Evolutionary conservation across 2,797 vertebrate species (phyloP).

Genomic region (Gymnocypris eckloni): DNA sequence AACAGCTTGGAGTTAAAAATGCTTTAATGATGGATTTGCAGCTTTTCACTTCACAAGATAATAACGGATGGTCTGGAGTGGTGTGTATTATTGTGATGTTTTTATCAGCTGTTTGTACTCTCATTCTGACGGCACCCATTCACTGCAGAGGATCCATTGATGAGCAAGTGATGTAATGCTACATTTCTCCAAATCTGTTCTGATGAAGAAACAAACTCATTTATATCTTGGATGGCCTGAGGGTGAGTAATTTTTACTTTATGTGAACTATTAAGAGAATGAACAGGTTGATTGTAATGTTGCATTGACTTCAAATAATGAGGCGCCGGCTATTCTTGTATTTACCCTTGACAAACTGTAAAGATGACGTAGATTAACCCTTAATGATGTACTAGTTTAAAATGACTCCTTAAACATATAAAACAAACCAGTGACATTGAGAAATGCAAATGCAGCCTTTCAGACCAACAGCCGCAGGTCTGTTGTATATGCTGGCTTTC

Average conservation of each 20-base stretch:
- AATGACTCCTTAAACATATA: conserved; percentile 1
- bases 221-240: not conserved
- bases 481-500: conserved; percentile 42
- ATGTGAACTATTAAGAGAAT: not conserved
- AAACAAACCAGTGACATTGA: conserved; percentile 19
- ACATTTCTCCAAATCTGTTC: not conserved
- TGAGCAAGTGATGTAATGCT: not conserved
- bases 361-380: not conserved
- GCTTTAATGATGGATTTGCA: not conserved
- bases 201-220: not conserved
- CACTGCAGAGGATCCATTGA: not conserved
- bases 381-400: not conserved
- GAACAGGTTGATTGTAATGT: not conserved
- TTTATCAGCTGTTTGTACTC: not conserved
- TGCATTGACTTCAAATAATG: not conserved
- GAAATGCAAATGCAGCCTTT: conserved; percentile 25
- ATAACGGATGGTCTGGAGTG: not conserved
- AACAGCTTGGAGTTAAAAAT: not conserved
- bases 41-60: not conserved
- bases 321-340: not conserved
- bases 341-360: not conserved
- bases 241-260: not conserved
- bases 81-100: not conserved
- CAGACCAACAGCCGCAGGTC: conserved; percentile 26
- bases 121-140: not conserved